Evolutionary conservation across 2,797 vertebrate genomes (phyloP), one percentile per base, ranked within the genome.

Genomic region (Anolis apletophallus): DNA sequence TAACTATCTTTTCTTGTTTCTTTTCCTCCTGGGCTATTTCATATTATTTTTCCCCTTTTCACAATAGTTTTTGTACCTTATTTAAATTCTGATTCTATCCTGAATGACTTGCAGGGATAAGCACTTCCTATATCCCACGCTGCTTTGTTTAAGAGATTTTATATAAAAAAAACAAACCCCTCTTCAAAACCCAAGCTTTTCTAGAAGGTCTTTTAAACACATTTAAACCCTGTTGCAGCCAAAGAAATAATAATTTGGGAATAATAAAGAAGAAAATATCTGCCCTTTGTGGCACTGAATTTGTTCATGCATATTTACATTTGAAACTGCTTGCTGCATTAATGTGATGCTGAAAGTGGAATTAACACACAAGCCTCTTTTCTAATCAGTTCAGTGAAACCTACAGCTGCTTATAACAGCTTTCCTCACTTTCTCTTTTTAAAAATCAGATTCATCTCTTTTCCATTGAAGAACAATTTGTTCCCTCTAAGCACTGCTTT

Each of bases 71-170:
- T 85, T 71, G 3, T 85, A 68, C 79, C 76, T 54, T 89, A 52
- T 90, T 92, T 85, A 93, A 91, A 91, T 89, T 87, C 87, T 85
- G 1, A 82, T 94, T 91, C 46, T 13, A 29, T 87, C 36, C 79
- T 59, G 87, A 92, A 76, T 61, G 4, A 88, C 78, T 90, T 0
- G 0, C 74, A 40, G 73, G 83, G 82, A 87, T 90, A 87, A 90
- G 74, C 72, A 85, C 64, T 79, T 87, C 74, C 73, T 21, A 10
- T 90, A 84, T 87, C 85, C 88, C 23, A 78, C 72, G 32, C 84
- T 88, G 29, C 67, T 91, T 87, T 86, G 54, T 92, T 91, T 90
- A 74, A 72, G 68, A 87, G 81, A 29, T 17, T 73, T 40, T 71
- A 26, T 75, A 64, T 19, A 10, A 82, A 1, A 1, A 54, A 85